phyloP scores from a whole-genome alignment of 2,113 vertebrate species.

The Stomatorhinus ivindoensis region DNA sequence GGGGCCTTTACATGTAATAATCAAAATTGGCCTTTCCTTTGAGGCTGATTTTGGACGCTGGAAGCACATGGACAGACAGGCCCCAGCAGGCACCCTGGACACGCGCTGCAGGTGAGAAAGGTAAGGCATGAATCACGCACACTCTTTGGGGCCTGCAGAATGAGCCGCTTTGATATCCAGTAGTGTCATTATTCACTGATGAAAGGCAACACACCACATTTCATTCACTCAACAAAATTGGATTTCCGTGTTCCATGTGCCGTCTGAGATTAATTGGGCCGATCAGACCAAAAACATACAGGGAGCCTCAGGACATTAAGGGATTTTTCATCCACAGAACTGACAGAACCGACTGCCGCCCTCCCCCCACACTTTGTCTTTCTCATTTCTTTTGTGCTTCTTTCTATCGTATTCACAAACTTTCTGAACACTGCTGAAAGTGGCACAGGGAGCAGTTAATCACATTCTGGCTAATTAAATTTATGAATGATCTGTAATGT shows the following conservation, averaged over 20 bases:
- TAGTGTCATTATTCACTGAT: conserved; percentile 11
- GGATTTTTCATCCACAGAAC: conserved; percentile 1
- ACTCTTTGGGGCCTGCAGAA: neutral
- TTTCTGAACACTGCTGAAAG: neutral
- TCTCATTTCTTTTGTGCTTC: conserved; percentile 5
- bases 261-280: conserved; percentile 11
- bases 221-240: conserved; percentile 13
- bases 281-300: conserved; percentile 8
- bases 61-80: neutral
- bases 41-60: neutral
- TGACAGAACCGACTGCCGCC: neutral
- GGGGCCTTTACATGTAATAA: neutral
- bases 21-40: neutral
- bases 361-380: neutral
- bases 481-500: neutral
- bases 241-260: conserved; percentile 9
- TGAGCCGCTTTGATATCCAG: neutral
- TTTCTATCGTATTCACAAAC: neutral
- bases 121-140: neutral
- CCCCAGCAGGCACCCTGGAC: neutral
- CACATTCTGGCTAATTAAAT: conserved; percentile 6
- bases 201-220: conserved; percentile 7
- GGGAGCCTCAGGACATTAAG: neutral
- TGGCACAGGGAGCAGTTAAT: neutral
- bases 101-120: neutral